Base-by-base conservation (phyloP, 2,113 vertebrate species). In the Phaethon lepturus region DNA sequence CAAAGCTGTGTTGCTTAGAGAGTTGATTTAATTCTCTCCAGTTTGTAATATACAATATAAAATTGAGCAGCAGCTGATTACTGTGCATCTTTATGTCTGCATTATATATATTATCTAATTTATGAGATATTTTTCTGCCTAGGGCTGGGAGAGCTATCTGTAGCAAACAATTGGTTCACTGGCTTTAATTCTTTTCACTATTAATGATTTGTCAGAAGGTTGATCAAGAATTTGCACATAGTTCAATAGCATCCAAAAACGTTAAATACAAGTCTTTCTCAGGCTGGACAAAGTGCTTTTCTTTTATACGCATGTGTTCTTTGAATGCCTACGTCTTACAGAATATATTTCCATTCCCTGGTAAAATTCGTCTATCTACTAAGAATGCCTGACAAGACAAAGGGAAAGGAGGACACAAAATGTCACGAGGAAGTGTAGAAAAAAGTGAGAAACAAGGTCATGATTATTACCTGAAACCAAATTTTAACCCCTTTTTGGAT, bases 21-120 rank as follows among this genome's bases (percentile, higher is more conserved):
- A 97, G 75, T 90, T 81, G 75, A 91, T 82, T 93, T 95, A 66
- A 50, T 69, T 80, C 76, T 82, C 72, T 64, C 31, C n/a, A 55
- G 17, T 85, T 95, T 81, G 44, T 56, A 90, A 87, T 75, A 93
- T 64, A 91, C 72, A 90, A 84, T 64, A 90, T 7, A 52, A 66
- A 86, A 74, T 38, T 55, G 17, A 90, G 17, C 53, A 87, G 62
- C 38, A 81, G 50, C 40, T 74, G 71, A 66, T 80, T 90, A 55
- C 19, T 80, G 38, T 45, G 33, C 33, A 66, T 81, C 10, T 90
- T 17, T 66, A 26, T 59, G 40, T 80, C 76, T 83, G 40, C 40
- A 85, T 95, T 95, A 59, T 52, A 60, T 56, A 56, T 56, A 56
- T 88, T 47, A 25, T 69, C 45, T 56, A 84, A 53, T 86, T 42